Evolutionary conservation across 92 coral and sea anemone species (phyloP).

Genomic region (Palythoa caribaeorum): DNA sequence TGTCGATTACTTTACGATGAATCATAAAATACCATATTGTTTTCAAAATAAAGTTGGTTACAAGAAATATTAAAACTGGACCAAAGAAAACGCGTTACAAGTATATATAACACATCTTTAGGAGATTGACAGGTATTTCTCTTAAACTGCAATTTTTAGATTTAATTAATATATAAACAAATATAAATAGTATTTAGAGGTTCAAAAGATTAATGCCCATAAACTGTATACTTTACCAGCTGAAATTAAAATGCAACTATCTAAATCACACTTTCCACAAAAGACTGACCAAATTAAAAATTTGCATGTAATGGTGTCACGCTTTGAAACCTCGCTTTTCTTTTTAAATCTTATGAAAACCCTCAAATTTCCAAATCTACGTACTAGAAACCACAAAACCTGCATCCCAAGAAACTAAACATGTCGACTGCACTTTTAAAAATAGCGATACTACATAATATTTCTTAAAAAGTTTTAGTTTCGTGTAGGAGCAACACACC

Average conservation of each 20-base stretch:
- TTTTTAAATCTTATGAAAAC: neutral
- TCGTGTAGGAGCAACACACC: slow-evolving; percentile 7
- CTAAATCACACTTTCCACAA: slow-evolving; percentile 1
- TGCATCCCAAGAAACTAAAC: neutral
- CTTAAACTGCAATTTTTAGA: neutral
- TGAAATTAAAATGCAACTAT: neutral
- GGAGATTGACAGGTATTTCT: neutral
- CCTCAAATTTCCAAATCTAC: neutral
- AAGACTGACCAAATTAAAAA: neutral
- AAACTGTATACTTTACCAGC: neutral
- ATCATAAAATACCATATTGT: no score
- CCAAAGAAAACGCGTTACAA: no score
- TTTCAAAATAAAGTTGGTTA: no score
- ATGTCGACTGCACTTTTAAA: neutral
- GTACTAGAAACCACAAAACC: neutral
- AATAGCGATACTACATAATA: neutral
- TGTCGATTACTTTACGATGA: no score
- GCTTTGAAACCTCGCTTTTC: neutral
- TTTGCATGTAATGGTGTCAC: slow-evolving; percentile 17
- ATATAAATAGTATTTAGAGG: neutral
- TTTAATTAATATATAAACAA: neutral
- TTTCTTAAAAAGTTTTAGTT: neutral
- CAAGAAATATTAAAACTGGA: no score
- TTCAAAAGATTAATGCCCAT: neutral
- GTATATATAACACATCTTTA: no score